Conservation (phyloP, 1,140 invertebrate genomes). For the Condylostylus longicornis region DNA sequence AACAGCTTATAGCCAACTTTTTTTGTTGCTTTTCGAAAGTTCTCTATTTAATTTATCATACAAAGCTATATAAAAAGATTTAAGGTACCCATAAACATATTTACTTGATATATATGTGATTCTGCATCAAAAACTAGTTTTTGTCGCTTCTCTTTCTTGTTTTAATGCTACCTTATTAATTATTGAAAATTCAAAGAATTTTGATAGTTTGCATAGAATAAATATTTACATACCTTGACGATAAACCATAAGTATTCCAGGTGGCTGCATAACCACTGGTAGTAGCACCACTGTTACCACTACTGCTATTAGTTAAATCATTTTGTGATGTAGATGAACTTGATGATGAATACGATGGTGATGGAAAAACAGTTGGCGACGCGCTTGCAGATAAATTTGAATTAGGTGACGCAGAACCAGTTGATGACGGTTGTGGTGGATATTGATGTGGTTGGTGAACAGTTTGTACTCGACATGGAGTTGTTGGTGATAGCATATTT, state of each 20-base stretch:
- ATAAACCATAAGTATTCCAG: background rate
- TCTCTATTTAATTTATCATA: too few relatives aligned
- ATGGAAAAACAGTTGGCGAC: slow-evolving; percentile 26
- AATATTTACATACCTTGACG: background rate
- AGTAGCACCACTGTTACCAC: too few relatives aligned
- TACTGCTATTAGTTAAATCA: background rate
- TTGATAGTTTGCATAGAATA: too few relatives aligned
- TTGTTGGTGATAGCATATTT: background rate
- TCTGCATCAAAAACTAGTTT: too few relatives aligned
- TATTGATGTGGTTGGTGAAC: slow-evolving; percentile 11
- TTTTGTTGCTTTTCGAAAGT: too few relatives aligned
- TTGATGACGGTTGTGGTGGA: slow-evolving; percentile 28
- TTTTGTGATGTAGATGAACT: slow-evolving; percentile 13
- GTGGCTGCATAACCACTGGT: too few relatives aligned
- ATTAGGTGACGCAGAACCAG: slow-evolving; percentile 26
- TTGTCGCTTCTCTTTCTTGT: too few relatives aligned
- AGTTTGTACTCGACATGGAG: background rate
- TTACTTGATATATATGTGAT: too few relatives aligned
- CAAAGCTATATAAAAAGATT: too few relatives aligned
- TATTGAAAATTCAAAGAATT: background rate
- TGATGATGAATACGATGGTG: slow-evolving; percentile 23
- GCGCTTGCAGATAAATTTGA: slow-evolving; percentile 27
- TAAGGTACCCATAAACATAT: too few relatives aligned
- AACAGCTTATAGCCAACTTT: too few relatives aligned
- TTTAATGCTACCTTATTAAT: too few relatives aligned